These are phyloP conservation scores for Baccha elongata DNA, from an alignment of 2,888 invertebrate genomes.

Conservation along the genomic window DNA sequence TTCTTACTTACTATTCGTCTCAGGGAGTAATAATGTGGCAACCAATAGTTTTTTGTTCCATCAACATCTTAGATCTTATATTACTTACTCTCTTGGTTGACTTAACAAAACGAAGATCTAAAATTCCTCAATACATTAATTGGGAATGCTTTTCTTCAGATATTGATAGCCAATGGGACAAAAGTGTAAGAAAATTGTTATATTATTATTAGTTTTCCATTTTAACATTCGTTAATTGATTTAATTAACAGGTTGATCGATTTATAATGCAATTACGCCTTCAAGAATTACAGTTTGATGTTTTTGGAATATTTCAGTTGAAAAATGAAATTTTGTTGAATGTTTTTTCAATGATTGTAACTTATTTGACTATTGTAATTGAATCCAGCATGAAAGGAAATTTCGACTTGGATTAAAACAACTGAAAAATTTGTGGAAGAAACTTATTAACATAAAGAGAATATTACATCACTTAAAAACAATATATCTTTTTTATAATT, in stretches of 20 bases:
- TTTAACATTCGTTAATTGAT: not conserved
- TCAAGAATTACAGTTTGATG: too few relatives aligned
- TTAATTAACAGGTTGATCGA: not conserved
- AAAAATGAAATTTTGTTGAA: too few relatives aligned
- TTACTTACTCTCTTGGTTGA: not conserved
- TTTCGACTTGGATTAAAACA: too few relatives aligned
- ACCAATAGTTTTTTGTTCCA: not conserved
- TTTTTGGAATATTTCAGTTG: too few relatives aligned
- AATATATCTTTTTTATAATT: too few relatives aligned
- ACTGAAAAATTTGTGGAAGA: too few relatives aligned
- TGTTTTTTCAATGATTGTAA: too few relatives aligned
- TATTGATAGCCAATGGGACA: not conserved
- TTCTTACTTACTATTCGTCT: not conserved
- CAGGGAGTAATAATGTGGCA: not conserved
- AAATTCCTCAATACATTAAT: not conserved
- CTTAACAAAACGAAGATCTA: not conserved
- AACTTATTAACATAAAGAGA: too few relatives aligned
- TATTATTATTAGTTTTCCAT: not conserved
- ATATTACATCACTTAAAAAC: too few relatives aligned
- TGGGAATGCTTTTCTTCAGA: not conserved
- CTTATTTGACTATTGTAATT: too few relatives aligned
- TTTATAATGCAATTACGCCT: too few relatives aligned
- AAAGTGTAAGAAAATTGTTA: slow-evolving; percentile 7
- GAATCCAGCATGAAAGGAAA: too few relatives aligned
- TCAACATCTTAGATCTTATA: not conserved